phyloP scores from a whole-genome alignment of 2,113 vertebrate genomes.

The Malurus elegans region DNA sequence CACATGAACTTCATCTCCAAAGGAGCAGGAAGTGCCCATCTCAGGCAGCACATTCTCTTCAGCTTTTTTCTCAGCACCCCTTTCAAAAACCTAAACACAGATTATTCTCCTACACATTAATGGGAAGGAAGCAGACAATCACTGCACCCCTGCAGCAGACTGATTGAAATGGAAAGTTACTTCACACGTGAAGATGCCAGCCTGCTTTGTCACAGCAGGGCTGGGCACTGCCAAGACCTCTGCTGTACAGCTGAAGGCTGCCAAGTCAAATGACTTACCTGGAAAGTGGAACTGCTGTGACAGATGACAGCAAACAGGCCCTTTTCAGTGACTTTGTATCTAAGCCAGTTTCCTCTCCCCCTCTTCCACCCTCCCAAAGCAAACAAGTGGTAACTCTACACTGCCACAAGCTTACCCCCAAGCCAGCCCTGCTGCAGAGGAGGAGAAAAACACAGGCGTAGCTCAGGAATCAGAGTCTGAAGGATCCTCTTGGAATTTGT shows the following conservation, averaged over 20 bases:
- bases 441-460: fast-evolving
- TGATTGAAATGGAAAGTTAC: not conserved
- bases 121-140: not conserved
- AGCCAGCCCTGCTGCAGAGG: not conserved
- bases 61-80: not conserved
- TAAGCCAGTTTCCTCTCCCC: not conserved
- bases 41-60: not conserved
- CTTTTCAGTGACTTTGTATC: not conserved
- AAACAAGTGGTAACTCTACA: not conserved
- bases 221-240: not conserved
- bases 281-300: not conserved
- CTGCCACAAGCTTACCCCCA: not conserved
- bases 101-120: not conserved
- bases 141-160: not conserved
- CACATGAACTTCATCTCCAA: not conserved
- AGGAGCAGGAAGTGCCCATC: not conserved
- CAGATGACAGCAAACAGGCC: not conserved
- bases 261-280: not conserved
- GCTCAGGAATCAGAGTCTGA: not conserved
- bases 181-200: not conserved
- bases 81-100: not conserved
- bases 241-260: not conserved
- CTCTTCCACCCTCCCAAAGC: not conserved
- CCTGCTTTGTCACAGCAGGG: not conserved
- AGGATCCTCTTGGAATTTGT: not conserved